Conservation (phyloP, 2,888 invertebrate genomes). For the Rotaria sp. region DNA sequence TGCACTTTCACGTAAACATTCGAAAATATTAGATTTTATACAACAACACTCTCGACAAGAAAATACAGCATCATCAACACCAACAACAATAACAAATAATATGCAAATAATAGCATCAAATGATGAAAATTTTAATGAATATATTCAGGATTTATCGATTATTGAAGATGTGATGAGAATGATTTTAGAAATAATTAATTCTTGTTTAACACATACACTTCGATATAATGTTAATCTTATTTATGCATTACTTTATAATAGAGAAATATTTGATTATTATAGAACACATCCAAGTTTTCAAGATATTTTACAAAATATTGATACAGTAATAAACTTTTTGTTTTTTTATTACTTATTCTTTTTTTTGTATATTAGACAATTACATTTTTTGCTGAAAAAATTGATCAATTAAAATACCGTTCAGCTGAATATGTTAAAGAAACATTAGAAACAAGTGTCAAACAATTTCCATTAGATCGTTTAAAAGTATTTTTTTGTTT, state of each 20-base stretch:
- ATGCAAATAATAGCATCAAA: neutral
- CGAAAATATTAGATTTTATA: conserved; percentile 45
- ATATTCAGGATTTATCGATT: conserved; percentile 70
- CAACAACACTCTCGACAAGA: conserved; percentile 2
- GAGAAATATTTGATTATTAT: conserved; percentile 70
- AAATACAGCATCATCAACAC: neutral
- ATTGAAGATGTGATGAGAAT: conserved; percentile 90
- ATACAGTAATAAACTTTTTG: conserved; percentile 25
- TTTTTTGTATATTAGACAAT: neutral
- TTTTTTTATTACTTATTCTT: neutral
- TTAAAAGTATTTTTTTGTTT: conserved; percentile 71
- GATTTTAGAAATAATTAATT: conserved; percentile 92
- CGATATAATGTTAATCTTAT: conserved; percentile 81
- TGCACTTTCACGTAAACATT: conserved; percentile 74
- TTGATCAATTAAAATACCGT: conserved; percentile 55
- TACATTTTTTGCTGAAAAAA: conserved; percentile 56
- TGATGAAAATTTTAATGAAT: neutral
- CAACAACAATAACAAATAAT: neutral
- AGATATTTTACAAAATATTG: conserved; percentile 49
- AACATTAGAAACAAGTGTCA: conserved; percentile 80
- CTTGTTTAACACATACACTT: conserved; percentile 78
- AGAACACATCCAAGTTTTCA: conserved; percentile 80
- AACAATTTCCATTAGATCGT: conserved; percentile 85
- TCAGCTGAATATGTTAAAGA: conserved; percentile 79
- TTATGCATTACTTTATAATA: conserved; percentile 86